Percentiles rank a stretch among this genome's conserved stretches.
Conservation (phyloP, 1,140 invertebrate species). For the Matsumurasca onukii region DNA sequence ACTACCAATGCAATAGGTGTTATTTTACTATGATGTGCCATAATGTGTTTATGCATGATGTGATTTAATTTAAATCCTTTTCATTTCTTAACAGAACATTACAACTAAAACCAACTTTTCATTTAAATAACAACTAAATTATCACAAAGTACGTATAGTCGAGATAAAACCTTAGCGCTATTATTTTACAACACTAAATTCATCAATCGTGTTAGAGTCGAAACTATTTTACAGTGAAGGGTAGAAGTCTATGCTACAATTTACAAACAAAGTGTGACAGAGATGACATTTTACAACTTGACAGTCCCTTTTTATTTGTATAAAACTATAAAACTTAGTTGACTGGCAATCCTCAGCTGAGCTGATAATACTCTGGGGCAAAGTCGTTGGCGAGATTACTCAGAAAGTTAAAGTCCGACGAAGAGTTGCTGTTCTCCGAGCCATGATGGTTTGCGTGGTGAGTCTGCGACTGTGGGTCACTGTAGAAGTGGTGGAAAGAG, state of each 20-base stretch:
- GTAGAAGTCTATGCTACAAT: background rate
- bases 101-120: too few species aligned
- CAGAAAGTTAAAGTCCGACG: slow-evolving; percentile 89
- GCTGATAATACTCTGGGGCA: slow-evolving; percentile 87
- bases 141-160: slow-evolving; percentile 22
- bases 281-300: too few species aligned
- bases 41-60: too few species aligned
- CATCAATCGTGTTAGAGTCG: slow-evolving; percentile 1
- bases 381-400: slow-evolving; percentile 89
- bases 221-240: slow-evolving; percentile 16
- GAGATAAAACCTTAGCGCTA: slow-evolving; percentile 12
- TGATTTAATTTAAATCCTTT: too few species aligned
- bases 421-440: slow-evolving; percentile 82
- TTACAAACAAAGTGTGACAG: background rate
- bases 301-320: too few species aligned
- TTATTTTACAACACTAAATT: slow-evolving; percentile 15
- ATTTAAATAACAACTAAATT: too few species aligned
- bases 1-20: too few species aligned
- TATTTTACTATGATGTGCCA: too few species aligned
- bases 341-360: slow-evolving; percentile 54
- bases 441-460: slow-evolving; percentile 47
- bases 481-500: slow-evolving; percentile 69
- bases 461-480: slow-evolving; percentile 46
- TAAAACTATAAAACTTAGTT: slow-evolving; percentile 3
- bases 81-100: too few species aligned